Conservation (phyloP, 2,888 invertebrate species). For the Reticulitermes lucifugus region DNA sequence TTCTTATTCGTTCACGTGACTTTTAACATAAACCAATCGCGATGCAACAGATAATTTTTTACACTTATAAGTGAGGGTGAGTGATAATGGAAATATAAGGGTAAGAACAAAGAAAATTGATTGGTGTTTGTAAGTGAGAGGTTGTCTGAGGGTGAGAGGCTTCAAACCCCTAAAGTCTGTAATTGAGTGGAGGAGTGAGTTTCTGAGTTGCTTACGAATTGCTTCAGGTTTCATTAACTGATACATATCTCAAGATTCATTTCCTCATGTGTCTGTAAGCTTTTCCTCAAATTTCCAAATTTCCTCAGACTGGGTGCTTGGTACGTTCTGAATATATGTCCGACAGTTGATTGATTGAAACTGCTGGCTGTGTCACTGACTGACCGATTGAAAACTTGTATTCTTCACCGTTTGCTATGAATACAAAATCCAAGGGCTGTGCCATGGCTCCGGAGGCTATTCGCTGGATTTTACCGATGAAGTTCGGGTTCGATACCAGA, state of each 20-base stretch:
- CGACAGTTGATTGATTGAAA: neutral
- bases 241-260: neutral
- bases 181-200: neutral
- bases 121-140: neutral
- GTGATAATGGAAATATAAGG: conserved; percentile 1
- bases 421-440: too few relatives aligned
- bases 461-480: too few relatives aligned
- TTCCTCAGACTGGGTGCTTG: neutral
- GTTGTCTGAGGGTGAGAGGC: neutral
- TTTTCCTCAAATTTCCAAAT: neutral
- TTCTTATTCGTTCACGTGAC: conserved; percentile 45
- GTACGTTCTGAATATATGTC: neutral
- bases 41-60: neutral
- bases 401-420: too few relatives aligned
- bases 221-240: neutral
- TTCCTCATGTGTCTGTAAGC: neutral
- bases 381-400: too few relatives aligned
- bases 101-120: conserved; percentile 12
- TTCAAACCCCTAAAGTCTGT: neutral
- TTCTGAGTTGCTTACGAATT: neutral
- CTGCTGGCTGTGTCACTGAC: too few relatives aligned
- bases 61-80: neutral
- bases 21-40: conserved; percentile 44
- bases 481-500: too few relatives aligned
- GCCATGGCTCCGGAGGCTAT: too few relatives aligned